Evolutionary conservation across 2,113 vertebrate species (phyloP), one percentile per base, ranked within the genome.

Genomic region (Turnix velox): DNA sequence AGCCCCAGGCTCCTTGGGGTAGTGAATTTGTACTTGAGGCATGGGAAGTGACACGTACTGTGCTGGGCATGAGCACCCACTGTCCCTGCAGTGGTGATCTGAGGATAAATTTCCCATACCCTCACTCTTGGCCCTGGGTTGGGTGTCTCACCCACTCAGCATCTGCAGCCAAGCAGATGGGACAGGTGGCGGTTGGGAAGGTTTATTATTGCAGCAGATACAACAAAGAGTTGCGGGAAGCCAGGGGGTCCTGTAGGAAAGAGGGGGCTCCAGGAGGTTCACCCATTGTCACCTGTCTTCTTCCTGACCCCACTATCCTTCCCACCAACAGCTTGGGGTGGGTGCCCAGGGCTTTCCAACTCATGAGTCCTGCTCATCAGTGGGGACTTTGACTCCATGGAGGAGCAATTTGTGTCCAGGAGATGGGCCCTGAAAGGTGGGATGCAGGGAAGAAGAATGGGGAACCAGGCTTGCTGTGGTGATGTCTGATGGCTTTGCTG

Each of bases 181-280:
- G 39, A 31, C 5, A 9, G 42, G n/a, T 0, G 0, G 72, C 69
- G 30, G 14, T 49, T 1, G 4, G 42, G 54, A 88, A 89, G 42
- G 25, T 96, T 94, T 96, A 87, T 94, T 79, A 73, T n/a, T 71
- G 81, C 81, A 91, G 78, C 6, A 11, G 49, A 46, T 92, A 68
- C 61, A 84, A 43, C 7, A 18, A 54, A 13, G 18, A 48, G 62
- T 6, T 82, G 84, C 22, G 6, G 73, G 62, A 94, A 93, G 66
- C 82, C 57, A 61, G 91, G 86, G 2, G 2, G 79, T 90, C 52
- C 52, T 74, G 73, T 1, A 8, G 61, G 69, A 93, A 24, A 71
- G 66, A 68, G 37, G 61, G 61, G 87, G 48, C 74, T 94, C 37
- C 84, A 76, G 88, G 87, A 94, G 59, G 78, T 92, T 73, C 71